These are phyloP conservation scores for Squalus acanthias DNA, from an alignment of 2,797 vertebrate genomes.

Conservation along the genomic window DNA sequence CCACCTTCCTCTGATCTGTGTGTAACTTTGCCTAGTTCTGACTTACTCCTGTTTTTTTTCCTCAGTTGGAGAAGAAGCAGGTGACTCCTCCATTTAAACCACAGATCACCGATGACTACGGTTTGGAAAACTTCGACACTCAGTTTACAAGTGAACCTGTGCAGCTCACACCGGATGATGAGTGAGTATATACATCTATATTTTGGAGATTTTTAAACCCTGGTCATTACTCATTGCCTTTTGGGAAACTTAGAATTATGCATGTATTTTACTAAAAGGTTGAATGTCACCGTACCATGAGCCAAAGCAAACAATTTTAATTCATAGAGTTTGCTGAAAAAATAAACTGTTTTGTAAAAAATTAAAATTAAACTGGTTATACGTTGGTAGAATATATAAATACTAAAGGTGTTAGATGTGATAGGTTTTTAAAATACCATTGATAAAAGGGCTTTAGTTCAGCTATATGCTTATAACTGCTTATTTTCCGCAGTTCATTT, in stretches of 20 bases:
- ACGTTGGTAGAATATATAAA: not conserved
- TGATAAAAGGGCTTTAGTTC: not conserved
- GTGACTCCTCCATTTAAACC: slow-evolving; percentile 86
- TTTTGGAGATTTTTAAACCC: not conserved
- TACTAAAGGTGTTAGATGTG: not conserved
- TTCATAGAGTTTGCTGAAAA: not conserved
- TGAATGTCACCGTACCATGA: not conserved
- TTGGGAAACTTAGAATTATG: not conserved
- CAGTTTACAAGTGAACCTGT: slow-evolving; percentile 98
- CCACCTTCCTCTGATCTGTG: not conserved
- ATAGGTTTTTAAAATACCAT: not conserved
- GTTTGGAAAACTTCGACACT: slow-evolving; percentile 95
- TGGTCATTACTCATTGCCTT: not conserved
- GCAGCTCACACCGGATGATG: slow-evolving; percentile 93
- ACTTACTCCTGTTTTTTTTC: fast-evolving
- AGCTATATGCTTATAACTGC: not conserved
- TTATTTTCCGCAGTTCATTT: not conserved
- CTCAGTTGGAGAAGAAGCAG: slow-evolving; percentile 93
- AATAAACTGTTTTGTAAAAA: not conserved
- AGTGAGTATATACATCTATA: slow-evolving; percentile 63
- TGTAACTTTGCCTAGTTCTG: not conserved
- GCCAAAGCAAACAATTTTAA: not conserved
- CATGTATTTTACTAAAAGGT: not conserved
- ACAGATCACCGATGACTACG: slow-evolving; percentile 90
- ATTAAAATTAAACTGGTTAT: not conserved